Conservation (phyloP, 2,113 vertebrate species). For the Heliornis fulica region DNA sequence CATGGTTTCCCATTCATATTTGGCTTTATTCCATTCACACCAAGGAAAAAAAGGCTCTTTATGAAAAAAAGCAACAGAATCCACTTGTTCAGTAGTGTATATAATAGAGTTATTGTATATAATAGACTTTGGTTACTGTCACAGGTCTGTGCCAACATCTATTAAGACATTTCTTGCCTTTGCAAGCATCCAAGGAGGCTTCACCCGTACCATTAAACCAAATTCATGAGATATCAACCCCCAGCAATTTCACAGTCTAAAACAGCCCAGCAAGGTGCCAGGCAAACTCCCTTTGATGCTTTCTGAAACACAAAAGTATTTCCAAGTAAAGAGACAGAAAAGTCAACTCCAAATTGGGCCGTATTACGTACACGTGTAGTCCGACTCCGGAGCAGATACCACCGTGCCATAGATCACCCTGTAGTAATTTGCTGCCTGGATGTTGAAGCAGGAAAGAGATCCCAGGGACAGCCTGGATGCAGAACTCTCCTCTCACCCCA, state of each 20-base stretch:
- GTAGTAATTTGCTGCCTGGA: neutral
- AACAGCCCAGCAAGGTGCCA: neutral
- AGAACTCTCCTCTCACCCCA: constrained; percentile 29
- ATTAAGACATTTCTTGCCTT: constrained; percentile 26
- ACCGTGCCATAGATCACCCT: neutral
- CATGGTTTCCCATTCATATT: constrained; percentile 14
- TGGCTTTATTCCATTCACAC: constrained; percentile 5
- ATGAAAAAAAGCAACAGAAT: neutral
- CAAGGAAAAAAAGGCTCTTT: constrained; percentile 7
- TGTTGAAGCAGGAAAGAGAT: neutral
- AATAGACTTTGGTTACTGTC: neutral
- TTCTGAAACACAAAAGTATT: neutral
- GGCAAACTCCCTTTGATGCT: constrained; percentile 36
- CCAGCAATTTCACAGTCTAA: constrained; percentile 51
- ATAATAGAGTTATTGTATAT: constrained; percentile 9
- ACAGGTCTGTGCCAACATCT: neutral
- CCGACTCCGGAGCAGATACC: neutral
- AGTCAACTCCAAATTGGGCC: neutral
- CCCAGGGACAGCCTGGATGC: constrained; percentile 14
- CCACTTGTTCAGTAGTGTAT: neutral
- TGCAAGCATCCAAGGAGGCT: neutral
- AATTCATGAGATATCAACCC: neutral
- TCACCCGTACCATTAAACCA: neutral
- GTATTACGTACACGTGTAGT: neutral
- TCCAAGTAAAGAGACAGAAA: constrained; percentile 54